Base-by-base conservation (phyloP, 1,140 invertebrate genomes). In the Parasteatoda tepidariorum region DNA sequence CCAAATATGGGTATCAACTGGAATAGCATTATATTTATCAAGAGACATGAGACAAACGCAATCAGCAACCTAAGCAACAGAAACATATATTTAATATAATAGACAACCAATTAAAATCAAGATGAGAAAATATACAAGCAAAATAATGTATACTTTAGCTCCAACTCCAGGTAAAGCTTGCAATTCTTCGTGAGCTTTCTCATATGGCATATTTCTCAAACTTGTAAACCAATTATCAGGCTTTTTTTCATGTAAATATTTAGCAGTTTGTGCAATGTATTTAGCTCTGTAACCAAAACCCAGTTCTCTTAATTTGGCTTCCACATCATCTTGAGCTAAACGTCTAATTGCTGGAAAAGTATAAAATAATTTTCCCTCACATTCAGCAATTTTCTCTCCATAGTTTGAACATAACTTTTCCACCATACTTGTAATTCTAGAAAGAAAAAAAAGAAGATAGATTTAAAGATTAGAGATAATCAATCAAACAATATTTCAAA, bases 31-130 rank as follows among this genome's bases (percentile, higher is more conserved):
- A 61, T 96, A 88, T 88, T 99, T 95, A 66, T 94, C 94, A 83
- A 99, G 89, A 1, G 97, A 97, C 97, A 99, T 99, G 3, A 99
- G 91, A 89, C 96, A 98, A 86, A 99, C 95, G 89, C 98, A 99
- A 89, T 99, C 98, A n/a, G 98, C 97, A 26, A 99, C 95, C 94
- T 96, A 86, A 85, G 83, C 67, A 68, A 83, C 73, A 62, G 84
- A 61, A 85, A 28, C 67, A 75, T 74, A 57, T 4, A 13, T 48
- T 48, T 13, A 48, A 41, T 6, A 48, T 13, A 13, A 48, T 48
- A 48, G 9, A 48, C 4, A 13, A 13, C 38, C n/a, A n/a, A n/a
- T n/a, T n/a, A n/a, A n/a, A n/a, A n/a, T n/a, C n/a, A n/a, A n/a
- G n/a, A n/a, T n/a, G n/a, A n/a, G n/a, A n/a, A n/a, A n/a, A n/a